These are phyloP conservation scores for Drosophila melanica DNA, from an alignment of 1,140 invertebrate species.

Conservation along the genomic window DNA sequence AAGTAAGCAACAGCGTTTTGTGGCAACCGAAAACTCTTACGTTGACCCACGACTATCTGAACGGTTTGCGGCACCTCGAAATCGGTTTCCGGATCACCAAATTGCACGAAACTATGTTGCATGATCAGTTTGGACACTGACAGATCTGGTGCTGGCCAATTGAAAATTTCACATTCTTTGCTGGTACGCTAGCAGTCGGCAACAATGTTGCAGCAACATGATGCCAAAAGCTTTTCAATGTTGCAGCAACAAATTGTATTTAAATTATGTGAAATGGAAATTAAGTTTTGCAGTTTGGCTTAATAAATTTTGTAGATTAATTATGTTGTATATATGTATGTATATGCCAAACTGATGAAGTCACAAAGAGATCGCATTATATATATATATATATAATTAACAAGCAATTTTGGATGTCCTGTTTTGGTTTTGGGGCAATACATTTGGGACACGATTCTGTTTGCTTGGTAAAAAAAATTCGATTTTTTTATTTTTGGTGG, in stretches of 20 bases:
- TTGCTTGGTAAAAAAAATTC: too few species aligned
- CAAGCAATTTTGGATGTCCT: too few species aligned
- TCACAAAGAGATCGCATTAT: too few species aligned
- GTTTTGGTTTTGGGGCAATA: too few species aligned
- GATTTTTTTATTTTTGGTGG: too few species aligned
- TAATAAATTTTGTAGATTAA: too few species aligned
- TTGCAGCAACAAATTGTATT: conserved; percentile 8
- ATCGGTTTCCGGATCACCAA: conserved; percentile 66
- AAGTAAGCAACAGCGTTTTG: not conserved
- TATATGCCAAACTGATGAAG: too few species aligned
- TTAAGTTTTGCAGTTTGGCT: too few species aligned
- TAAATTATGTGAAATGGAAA: not conserved
- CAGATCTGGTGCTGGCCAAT: conserved; percentile 22
- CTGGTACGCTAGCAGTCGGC: not conserved
- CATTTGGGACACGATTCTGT: too few species aligned
- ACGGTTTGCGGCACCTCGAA: conserved; percentile 33
- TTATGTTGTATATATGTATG: too few species aligned
- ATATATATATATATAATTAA: too few species aligned
- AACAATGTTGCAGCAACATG: conserved; percentile 11
- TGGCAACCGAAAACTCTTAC: conserved; percentile 44
- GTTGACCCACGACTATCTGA: conserved; percentile 74
- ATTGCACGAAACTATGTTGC: conserved; percentile 5
- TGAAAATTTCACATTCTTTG: conserved; percentile 1
- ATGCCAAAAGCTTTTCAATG: conserved; percentile 17
- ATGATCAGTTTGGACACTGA: conserved; percentile 20